Evolutionary conservation across 2,113 vertebrate genomes (phyloP).

Genomic region (Dasypus novemcinctus): DNA sequence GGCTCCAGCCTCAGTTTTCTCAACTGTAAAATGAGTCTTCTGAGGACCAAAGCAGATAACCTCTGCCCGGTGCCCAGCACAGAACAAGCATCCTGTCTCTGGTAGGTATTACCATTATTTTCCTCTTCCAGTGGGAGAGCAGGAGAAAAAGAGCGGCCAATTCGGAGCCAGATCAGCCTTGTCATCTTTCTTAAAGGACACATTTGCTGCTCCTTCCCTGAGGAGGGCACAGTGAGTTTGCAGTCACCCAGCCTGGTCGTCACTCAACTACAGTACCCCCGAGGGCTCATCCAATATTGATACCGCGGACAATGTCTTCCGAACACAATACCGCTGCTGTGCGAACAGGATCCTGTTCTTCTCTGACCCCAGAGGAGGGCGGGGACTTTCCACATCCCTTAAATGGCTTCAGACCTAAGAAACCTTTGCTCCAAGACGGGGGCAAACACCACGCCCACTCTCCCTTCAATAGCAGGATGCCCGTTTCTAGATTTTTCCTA

Average conservation of each 20-base stretch:
- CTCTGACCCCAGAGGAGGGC: neutral
- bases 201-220: neutral
- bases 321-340: constrained; percentile 30
- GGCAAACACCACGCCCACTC: neutral
- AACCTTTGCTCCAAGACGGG: neutral
- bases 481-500: neutral
- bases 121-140: neutral
- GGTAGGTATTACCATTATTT: neutral
- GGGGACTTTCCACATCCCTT: neutral
- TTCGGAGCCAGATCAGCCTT: neutral
- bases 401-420: neutral
- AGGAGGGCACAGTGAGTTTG: neutral
- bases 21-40: neutral
- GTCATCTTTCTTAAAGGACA: neutral
- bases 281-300: constrained; percentile 66
- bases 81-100: neutral
- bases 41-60: neutral
- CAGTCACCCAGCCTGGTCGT: neutral
- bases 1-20: neutral
- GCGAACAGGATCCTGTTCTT: neutral
- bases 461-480: neutral
- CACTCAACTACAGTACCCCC: neutral
- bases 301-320: neutral
- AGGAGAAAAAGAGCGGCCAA: neutral
- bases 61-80: neutral